These are phyloP conservation scores for Antennarius striatus DNA, from an alignment of 2,113 vertebrate species.

Conservation along the genomic window DNA sequence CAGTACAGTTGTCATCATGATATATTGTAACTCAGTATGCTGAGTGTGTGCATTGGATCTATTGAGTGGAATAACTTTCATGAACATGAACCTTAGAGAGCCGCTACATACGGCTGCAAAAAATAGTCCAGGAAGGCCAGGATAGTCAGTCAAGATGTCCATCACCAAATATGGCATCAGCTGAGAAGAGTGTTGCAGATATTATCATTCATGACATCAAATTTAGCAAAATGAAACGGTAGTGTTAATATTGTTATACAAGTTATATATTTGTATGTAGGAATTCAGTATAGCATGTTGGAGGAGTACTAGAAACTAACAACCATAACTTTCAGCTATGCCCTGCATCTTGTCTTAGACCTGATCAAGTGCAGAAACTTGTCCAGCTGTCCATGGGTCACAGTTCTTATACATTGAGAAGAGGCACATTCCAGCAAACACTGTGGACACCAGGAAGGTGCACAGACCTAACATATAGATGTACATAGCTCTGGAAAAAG, in stretches of 20 bases:
- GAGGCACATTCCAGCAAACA: constrained; percentile 86
- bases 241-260: too few relatives aligned
- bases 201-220: neutral
- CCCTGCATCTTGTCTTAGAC: constrained; percentile 58
- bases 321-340: neutral
- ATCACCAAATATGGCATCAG: constrained; percentile 84
- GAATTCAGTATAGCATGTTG: too few relatives aligned
- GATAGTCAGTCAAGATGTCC: constrained; percentile 78
- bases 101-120: constrained; percentile 84
- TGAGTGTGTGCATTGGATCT: too few relatives aligned
- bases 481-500: constrained; percentile 85
- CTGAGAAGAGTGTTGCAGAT: constrained; percentile 52
- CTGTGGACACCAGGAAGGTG: constrained; percentile 80
- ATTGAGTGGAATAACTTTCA: neutral
- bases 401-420: constrained; percentile 92
- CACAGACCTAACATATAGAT: constrained; percentile 90
- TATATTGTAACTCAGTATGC: too few relatives aligned
- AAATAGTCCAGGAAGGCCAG: constrained; percentile 84
- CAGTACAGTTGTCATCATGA: too few relatives aligned
- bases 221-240: too few relatives aligned
- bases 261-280: neutral
- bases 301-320: neutral
- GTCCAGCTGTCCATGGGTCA: constrained; percentile 86
- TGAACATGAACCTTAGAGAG: constrained; percentile 77
- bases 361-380: constrained; percentile 88